Conservation (phyloP, 2,888 invertebrate species). For the Hyles lineata region DNA sequence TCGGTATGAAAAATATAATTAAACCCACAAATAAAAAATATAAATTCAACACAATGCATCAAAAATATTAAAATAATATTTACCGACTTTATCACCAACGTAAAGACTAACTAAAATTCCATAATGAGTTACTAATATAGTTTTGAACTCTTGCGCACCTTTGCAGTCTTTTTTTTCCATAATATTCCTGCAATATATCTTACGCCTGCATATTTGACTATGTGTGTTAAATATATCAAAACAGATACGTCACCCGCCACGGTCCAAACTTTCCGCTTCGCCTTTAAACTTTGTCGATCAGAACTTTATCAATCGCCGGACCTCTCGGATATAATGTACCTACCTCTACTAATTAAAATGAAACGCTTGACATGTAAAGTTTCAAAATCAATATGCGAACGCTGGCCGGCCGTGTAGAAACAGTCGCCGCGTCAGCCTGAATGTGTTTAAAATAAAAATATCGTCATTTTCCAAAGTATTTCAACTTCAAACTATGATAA, state of each 20-base stretch:
- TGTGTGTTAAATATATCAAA: conserved; percentile 23
- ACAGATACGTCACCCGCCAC: conserved; percentile 46
- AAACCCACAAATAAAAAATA: too few species aligned
- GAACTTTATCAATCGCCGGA: conserved; percentile 74
- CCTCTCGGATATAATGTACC: conserved; percentile 37
- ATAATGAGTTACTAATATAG: too few species aligned
- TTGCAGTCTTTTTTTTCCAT: background rate
- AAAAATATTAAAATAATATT: too few species aligned
- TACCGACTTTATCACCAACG: too few species aligned
- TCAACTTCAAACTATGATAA: too few species aligned
- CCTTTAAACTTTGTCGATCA: conserved; percentile 75
- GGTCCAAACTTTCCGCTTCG: conserved; percentile 51
- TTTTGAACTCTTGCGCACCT: background rate
- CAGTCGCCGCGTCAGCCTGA: background rate
- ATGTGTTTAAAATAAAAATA: background rate
- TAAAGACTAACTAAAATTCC: too few species aligned
- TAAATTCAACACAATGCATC: too few species aligned
- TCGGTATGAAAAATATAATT: too few species aligned
- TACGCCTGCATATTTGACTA: background rate
- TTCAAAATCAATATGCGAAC: conserved; percentile 17
- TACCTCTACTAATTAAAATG: conserved; percentile 44
- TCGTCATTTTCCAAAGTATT: background rate
- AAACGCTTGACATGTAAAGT: conserved; percentile 35
- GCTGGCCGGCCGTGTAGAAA: background rate
- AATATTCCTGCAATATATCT: too few species aligned